A percentile compares a stretch with the other conserved stretches of the same genome.
These are phyloP conservation scores for Coenonympha glycerion DNA, from an alignment of 2,888 invertebrate species.

Conservation along the genomic window DNA sequence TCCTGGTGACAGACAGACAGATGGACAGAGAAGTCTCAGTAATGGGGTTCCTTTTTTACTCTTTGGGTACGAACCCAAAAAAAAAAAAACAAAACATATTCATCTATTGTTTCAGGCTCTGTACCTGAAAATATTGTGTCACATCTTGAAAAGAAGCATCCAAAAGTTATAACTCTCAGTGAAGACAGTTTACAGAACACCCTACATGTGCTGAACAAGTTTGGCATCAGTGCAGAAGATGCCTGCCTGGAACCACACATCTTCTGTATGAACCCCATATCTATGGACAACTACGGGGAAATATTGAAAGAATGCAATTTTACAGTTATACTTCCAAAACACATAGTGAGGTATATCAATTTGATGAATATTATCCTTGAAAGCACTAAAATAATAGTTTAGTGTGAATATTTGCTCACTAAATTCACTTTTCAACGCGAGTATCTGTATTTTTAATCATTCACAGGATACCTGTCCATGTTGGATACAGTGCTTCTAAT, in stretches of 20 bases:
- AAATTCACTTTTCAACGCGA: too few species aligned
- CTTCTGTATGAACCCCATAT: conserved; percentile 73
- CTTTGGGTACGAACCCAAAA: too few species aligned
- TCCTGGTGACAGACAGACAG: too few species aligned
- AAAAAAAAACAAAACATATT: too few species aligned
- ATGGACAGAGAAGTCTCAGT: too few species aligned
- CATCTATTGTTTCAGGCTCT: conserved; percentile 39
- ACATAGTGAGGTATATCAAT: conserved; percentile 52
- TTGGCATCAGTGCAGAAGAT: conserved; percentile 66
- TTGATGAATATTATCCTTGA: too few species aligned
- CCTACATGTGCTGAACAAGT: conserved; percentile 52
- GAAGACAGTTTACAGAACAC: conserved; percentile 48
- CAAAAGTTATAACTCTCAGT: conserved; percentile 49
- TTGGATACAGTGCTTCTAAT: too few species aligned
- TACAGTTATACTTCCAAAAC: conserved; percentile 52
- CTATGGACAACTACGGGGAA: conserved; percentile 77
- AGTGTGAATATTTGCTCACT: too few species aligned
- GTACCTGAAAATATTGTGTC: conserved; percentile 37
- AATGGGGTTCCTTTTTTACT: too few species aligned
- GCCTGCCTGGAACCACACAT: conserved; percentile 74
- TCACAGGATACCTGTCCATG: too few species aligned
- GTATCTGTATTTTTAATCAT: too few species aligned
- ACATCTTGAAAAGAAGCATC: conserved; percentile 50
- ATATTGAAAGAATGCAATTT: conserved; percentile 79
- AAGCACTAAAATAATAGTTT: too few species aligned